Percentiles rank a stretch among this genome's conserved stretches.
Evolutionary conservation across 1,140 invertebrate species (phyloP).

Genomic region (Drosophila mojavensis): DNA sequence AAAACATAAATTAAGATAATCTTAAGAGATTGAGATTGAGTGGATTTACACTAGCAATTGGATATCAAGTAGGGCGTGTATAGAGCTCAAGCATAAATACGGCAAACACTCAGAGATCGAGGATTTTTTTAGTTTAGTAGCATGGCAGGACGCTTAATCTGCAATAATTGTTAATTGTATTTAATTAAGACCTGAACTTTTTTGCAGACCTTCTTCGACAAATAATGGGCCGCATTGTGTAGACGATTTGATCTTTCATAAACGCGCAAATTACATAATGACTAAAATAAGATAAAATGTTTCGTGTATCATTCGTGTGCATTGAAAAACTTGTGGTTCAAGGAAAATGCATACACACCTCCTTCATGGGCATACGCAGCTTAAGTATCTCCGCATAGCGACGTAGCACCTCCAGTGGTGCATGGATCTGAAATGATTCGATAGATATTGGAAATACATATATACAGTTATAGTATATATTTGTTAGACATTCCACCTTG

Average conservation of each 20-base stretch:
- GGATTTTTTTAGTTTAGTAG: constrained; percentile 9
- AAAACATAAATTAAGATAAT: neutral
- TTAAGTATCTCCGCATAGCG: constrained; percentile 97
- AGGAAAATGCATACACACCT: constrained; percentile 84
- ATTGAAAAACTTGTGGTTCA: neutral
- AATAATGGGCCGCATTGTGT: constrained; percentile 72
- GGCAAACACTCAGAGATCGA: constrained; percentile 14
- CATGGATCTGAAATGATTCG: constrained; percentile 89
- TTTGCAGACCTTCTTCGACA: constrained; percentile 80
- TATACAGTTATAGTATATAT: neutral
- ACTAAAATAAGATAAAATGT: constrained; percentile 66
- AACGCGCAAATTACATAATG: constrained; percentile 62
- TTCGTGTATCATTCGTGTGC: constrained; percentile 23
- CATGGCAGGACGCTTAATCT: constrained; percentile 14
- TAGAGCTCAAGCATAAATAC: constrained; percentile 13
- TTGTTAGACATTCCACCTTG: constrained; percentile 84
- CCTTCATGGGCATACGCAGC: constrained; percentile 97
- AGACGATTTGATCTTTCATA: constrained; percentile 73
- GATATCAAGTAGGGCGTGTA: neutral
- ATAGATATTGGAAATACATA: neutral
- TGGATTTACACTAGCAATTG: constrained; percentile 1
- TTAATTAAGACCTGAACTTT: constrained; percentile 45
- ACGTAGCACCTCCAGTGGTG: constrained; percentile 92
- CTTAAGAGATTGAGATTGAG: neutral
- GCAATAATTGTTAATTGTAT: constrained; percentile 37